Evolutionary conservation across 2,888 invertebrate species (phyloP), one percentile per base, ranked within the genome.

Genomic region (Pyrrhosoma nymphula): DNA sequence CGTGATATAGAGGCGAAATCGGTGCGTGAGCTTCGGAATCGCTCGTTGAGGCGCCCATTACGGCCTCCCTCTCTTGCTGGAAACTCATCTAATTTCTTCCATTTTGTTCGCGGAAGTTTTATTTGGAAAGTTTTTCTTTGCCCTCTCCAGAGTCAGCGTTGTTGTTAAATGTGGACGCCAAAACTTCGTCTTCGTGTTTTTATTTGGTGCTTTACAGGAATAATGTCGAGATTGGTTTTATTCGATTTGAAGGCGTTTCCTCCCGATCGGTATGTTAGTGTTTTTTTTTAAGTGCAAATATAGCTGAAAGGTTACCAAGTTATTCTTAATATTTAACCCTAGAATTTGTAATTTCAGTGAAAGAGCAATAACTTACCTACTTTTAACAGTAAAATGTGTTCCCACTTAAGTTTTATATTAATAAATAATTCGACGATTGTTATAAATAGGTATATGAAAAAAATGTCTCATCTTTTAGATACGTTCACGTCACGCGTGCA

Each of bases 41-140:
- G 82, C 18, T 69, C 82, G 35, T 82, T 82, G 82, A 35, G 35
- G 82, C 35, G 82, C 82, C 82, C 82, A 82, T 82, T 82, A 35
- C 82, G 82, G 35, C n/a, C 16, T 82, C 69, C 26, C 69, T 23
- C 8, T 8, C 47, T 26, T 18, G 35, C 82, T 82, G 30, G 30
- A 35, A 82, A 35, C 82, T 30, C 8, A 6, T 35, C 30, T 35
- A 0, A 82, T 82, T 82, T 82, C 18, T 10, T 35, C 35, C 35
- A 35, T 82, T 14, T 23, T 82, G 30, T 82, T 82, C 35, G 82
- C 26, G 16, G 82, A 35, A 82, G 35, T 82, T 82, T 82, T 30
- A 35, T 30, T 35, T 35, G 82, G 82, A 82, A 35, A 82, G 30
- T 82, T 82, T 82, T 30, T 35, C 30, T 82, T 82, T 69, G 75